Evolutionary conservation across 2,888 invertebrate genomes (phyloP).

Genomic region (Apamea sordens): DNA sequence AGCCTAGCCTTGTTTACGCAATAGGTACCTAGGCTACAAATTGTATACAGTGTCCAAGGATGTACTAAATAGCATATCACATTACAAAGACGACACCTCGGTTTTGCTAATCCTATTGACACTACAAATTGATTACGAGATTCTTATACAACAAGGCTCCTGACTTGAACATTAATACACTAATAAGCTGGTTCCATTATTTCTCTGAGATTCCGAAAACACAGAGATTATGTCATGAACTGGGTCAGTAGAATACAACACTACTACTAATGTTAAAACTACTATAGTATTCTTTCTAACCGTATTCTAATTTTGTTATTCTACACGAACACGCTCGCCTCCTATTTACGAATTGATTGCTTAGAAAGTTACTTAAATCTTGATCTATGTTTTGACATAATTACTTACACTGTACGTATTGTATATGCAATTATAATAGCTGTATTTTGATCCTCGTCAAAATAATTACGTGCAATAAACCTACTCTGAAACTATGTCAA

Average conservation of each 20-base stretch:
- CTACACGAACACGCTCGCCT: not conserved
- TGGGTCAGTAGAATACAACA: not conserved
- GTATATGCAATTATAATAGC: slow-evolving; percentile 16
- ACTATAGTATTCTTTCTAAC: not conserved
- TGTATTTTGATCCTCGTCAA: slow-evolving; percentile 38
- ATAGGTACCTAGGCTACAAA: slow-evolving; percentile 16
- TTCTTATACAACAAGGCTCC: slow-evolving; percentile 2
- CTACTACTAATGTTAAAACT: slow-evolving; percentile 19
- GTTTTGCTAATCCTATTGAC: slow-evolving; percentile 33
- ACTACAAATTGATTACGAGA: slow-evolving; percentile 18
- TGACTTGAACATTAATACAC: slow-evolving; percentile 6
- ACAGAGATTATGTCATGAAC: slow-evolving; percentile 31
- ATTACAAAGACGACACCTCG: slow-evolving; percentile 33
- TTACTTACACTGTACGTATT: slow-evolving; percentile 13
- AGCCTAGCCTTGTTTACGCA: slow-evolving; percentile 39
- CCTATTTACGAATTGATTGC: slow-evolving; percentile 23
- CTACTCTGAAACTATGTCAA: slow-evolving; percentile 50
- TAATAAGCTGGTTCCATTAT: not conserved
- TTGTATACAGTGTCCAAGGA: slow-evolving; percentile 26
- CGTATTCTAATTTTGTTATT: slow-evolving; percentile 6
- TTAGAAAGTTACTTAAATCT: slow-evolving; percentile 42
- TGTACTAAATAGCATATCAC: slow-evolving; percentile 38
- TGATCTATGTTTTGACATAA: slow-evolving; percentile 3
- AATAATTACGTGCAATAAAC: slow-evolving; percentile 42
- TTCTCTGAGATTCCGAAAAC: not conserved